Evolutionary conservation across 2,797 vertebrate genomes (phyloP).

Genomic region (Antrozous pallidus): DNA sequence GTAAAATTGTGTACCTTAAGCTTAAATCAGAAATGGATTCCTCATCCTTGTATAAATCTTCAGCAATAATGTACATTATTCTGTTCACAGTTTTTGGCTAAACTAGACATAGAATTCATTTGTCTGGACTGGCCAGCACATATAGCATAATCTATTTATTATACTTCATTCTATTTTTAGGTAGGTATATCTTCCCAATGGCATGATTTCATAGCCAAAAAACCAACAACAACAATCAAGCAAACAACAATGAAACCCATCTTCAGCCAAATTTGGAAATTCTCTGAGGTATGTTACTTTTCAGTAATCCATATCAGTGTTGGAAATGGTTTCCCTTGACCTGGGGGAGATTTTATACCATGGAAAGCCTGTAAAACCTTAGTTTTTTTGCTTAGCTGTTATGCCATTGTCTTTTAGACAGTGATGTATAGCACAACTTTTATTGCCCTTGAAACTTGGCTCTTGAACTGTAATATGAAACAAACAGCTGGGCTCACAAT

Average conservation of each 20-base stretch:
- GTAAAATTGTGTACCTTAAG: not conserved
- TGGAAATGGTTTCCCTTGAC: not conserved
- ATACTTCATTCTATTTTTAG: not conserved
- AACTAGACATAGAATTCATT: not conserved
- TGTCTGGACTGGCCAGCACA: not conserved
- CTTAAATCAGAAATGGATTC: not conserved
- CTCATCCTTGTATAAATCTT: not conserved
- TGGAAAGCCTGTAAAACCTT: not conserved
- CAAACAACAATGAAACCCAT: not conserved
- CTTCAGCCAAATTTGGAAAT: not conserved
- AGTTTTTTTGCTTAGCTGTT: constrained; percentile 13
- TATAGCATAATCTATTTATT: not conserved
- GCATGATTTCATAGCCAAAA: not conserved
- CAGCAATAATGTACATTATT: not conserved
- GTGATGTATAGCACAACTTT: constrained; percentile 19
- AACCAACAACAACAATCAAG: not conserved
- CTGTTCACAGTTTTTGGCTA: not conserved
- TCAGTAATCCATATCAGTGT: not conserved
- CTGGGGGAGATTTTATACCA: not conserved
- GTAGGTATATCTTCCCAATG: not conserved
- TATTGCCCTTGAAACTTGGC: constrained; percentile 51
- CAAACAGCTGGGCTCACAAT: constrained; percentile 59
- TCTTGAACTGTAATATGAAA: constrained; percentile 55
- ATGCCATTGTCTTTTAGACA: constrained; percentile 58
- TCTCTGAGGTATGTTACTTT: not conserved